Percentiles rank a stretch among this genome's conserved stretches.
Evolutionary conservation across 2,113 vertebrate genomes (phyloP).

Genomic region (Piprites chloris): DNA sequence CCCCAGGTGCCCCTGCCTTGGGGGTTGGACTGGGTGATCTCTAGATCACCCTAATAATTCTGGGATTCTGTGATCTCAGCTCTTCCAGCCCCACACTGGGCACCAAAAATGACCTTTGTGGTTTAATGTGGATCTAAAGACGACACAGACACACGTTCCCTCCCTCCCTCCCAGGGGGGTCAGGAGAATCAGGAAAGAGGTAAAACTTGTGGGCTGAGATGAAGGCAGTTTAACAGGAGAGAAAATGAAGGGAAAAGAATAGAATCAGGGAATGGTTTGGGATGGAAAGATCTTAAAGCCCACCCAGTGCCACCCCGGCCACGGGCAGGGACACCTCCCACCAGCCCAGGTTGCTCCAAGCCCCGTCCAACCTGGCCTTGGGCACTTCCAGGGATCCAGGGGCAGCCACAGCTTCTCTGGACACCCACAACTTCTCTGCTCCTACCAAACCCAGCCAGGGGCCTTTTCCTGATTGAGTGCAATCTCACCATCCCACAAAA

Average conservation of each 20-base stretch:
- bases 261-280: not conserved
- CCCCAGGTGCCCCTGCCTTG: not conserved
- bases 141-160: accelerated
- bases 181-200: not conserved
- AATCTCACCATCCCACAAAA: not conserved
- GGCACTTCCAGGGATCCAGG: not conserved
- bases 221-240: not conserved
- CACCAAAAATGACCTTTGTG: not conserved
- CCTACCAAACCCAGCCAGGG: not conserved
- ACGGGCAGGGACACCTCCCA: not conserved
- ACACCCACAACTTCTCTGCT: not conserved
- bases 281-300: not conserved
- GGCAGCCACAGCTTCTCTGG: not conserved
- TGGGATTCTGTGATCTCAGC: not conserved
- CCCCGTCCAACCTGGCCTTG: not conserved
- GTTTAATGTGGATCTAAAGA: not conserved
- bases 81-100: not conserved
- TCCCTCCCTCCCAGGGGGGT: no score
- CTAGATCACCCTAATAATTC: not conserved
- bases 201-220: not conserved
- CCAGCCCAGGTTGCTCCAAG: not conserved
- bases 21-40: not conserved
- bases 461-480: not conserved
- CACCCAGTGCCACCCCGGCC: not conserved
- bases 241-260: not conserved